phyloP scores from a whole-genome alignment of 2,797 vertebrate species.

The Chrosomus eos region DNA sequence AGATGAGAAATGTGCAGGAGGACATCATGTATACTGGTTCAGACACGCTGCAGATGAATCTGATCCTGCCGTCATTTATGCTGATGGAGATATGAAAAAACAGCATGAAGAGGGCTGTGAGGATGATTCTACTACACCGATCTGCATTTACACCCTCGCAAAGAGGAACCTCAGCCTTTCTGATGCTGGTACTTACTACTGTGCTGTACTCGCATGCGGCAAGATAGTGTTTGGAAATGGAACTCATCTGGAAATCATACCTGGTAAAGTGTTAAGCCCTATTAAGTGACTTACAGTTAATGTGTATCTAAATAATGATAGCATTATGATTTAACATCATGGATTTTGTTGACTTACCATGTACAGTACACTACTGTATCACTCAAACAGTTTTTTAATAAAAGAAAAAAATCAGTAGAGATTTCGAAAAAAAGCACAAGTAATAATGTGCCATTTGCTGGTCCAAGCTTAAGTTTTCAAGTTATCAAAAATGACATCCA shows the following conservation, averaged over 20 bases:
- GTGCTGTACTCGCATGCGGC: conserved; percentile 29
- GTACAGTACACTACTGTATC: neutral
- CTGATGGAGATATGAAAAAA: conserved; percentile 28
- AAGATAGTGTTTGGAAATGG: conserved; percentile 53
- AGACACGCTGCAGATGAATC: conserved; percentile 43
- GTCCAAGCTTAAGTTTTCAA: neutral
- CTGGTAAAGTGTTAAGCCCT: neutral
- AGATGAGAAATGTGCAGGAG: conserved; percentile 36
- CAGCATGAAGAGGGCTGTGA: conserved; percentile 25
- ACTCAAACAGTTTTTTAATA: neutral
- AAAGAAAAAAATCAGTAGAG: neutral
- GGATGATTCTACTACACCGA: neutral
- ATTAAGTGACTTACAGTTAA: neutral
- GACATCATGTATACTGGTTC: conserved; percentile 52
- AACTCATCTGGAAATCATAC: conserved; percentile 19
- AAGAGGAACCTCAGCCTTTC: conserved; percentile 37
- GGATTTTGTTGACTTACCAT: neutral
- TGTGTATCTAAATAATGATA: neutral
- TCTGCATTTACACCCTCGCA: conserved; percentile 28
- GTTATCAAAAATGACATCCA: neutral
- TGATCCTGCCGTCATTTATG: conserved; percentile 40
- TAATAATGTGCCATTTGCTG: neutral
- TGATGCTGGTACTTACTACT: conserved; percentile 50
- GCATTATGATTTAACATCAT: neutral
- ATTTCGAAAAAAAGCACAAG: neutral